Conservation (phyloP, 1,140 invertebrate species). For the Platyura marginata region DNA sequence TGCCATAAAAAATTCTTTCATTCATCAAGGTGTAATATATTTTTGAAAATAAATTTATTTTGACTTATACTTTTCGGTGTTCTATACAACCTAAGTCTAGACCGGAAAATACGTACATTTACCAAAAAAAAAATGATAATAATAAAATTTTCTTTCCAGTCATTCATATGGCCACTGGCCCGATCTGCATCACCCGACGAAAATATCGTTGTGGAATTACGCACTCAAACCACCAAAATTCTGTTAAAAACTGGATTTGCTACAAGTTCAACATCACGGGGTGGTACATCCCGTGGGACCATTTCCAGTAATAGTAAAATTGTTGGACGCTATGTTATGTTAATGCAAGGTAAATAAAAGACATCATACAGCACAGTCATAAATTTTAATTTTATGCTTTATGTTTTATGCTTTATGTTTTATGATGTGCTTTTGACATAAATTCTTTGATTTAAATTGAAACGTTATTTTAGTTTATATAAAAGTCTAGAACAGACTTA, state of each 20-base stretch:
- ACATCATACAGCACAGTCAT: background rate
- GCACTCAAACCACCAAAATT: constrained; percentile 29
- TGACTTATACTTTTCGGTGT: too few relatives aligned
- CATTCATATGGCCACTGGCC: constrained; percentile 55
- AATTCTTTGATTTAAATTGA: background rate
- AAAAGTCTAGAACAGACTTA: background rate
- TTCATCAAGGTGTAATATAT: too few relatives aligned
- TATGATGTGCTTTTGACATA: background rate
- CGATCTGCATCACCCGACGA: constrained; percentile 46
- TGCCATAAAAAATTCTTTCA: too few relatives aligned
- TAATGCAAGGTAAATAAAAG: constrained; percentile 12
- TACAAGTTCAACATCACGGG: constrained; percentile 3
- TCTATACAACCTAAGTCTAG: too few relatives aligned
- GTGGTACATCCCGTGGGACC: constrained; percentile 5
- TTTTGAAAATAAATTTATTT: too few relatives aligned
- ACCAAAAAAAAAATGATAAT: too few relatives aligned
- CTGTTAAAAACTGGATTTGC: constrained; percentile 8
- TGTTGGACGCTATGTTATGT: constrained; percentile 10
- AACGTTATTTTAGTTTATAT: background rate
- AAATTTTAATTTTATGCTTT: background rate
- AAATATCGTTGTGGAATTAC: constrained; percentile 43
- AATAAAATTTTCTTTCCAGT: constrained; percentile 32
- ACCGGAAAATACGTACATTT: too few relatives aligned
- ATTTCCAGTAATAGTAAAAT: constrained; percentile 10
- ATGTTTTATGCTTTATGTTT: background rate